These are phyloP conservation scores for Oasisia sp. DNA, from an alignment of 2,888 invertebrate genomes.

Conservation along the genomic window DNA sequence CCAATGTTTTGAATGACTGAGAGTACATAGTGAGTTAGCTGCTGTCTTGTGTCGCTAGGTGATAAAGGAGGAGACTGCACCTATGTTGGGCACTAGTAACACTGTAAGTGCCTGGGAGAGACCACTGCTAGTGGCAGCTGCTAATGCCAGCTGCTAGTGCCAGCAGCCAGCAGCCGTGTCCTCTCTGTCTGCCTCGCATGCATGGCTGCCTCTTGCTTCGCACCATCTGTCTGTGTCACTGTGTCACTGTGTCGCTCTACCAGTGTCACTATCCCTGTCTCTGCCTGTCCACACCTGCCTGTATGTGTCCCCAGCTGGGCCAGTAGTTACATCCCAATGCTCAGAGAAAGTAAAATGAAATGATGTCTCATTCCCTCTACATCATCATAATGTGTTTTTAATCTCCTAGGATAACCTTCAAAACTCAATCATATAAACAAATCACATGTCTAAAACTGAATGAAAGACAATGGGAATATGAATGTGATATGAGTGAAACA, in stretches of 20 bases:
- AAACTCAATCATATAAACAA: background rate
- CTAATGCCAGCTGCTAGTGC: no score
- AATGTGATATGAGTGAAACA: no score
- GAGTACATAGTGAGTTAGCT: background rate
- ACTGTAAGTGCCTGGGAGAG: background rate
- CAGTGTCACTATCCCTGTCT: no score
- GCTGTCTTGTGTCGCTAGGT: slow-evolving; percentile 6
- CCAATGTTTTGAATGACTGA: background rate
- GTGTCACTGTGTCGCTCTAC: no score
- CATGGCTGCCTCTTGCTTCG: background rate
- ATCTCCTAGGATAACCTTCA: background rate
- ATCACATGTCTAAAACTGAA: background rate
- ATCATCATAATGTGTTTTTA: background rate
- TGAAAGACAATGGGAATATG: background rate
- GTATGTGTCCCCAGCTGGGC: background rate
- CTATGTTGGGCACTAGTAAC: slow-evolving; percentile 17
- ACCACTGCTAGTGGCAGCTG: no score
- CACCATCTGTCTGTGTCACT: background rate
- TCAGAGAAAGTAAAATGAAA: background rate
- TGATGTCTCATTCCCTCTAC: background rate
- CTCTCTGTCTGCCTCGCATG: background rate
- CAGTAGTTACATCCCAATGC: background rate
- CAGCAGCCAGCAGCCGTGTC: background rate
- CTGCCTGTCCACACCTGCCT: background rate
- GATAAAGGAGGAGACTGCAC: background rate